Evolutionary conservation across 2,797 vertebrate species (phyloP).

Genomic region (Pagetopsis macropterus): DNA sequence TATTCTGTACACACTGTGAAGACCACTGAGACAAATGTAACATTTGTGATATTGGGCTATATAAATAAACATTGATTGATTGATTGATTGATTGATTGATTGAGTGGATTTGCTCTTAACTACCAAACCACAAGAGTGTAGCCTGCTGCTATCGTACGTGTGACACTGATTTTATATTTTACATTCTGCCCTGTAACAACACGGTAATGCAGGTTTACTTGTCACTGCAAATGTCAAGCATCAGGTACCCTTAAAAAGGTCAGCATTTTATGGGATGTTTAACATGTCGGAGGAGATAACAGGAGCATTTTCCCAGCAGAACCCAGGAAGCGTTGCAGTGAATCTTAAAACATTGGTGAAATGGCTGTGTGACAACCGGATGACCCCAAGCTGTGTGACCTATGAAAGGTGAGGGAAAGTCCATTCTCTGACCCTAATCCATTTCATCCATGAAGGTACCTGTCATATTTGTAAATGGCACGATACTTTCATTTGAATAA

Average conservation of each 20-base stretch:
- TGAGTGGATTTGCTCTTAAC: conserved; percentile 28
- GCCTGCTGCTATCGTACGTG: conserved; percentile 29
- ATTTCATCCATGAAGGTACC: conserved; percentile 5
- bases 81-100: too few species aligned
- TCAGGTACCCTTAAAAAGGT: conserved; percentile 72
- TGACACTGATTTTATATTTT: conserved; percentile 71
- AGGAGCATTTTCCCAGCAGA: conserved; percentile 49
- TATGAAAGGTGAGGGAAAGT: background rate
- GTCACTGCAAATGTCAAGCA: conserved; percentile 78
- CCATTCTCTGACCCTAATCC: background rate
- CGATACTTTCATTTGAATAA: conserved; percentile 3
- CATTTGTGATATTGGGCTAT: too few species aligned
- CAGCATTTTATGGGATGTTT: conserved; percentile 74
- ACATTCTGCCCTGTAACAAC: conserved; percentile 36
- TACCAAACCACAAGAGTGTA: conserved; percentile 24
- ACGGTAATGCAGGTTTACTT: conserved; percentile 66
- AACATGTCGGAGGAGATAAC: conserved; percentile 65
- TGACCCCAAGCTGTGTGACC: conserved; percentile 15
- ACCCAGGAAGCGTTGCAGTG: conserved; percentile 22
- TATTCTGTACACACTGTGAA: too few species aligned
- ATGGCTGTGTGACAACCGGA: conserved; percentile 20
- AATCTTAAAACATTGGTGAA: conserved; percentile 26
- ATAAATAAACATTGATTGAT: too few species aligned
- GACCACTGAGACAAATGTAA: too few species aligned
- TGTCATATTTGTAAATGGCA: conserved; percentile 17